Conservation (phyloP, 1,140 invertebrate genomes). For the Hyphantria cunea region DNA sequence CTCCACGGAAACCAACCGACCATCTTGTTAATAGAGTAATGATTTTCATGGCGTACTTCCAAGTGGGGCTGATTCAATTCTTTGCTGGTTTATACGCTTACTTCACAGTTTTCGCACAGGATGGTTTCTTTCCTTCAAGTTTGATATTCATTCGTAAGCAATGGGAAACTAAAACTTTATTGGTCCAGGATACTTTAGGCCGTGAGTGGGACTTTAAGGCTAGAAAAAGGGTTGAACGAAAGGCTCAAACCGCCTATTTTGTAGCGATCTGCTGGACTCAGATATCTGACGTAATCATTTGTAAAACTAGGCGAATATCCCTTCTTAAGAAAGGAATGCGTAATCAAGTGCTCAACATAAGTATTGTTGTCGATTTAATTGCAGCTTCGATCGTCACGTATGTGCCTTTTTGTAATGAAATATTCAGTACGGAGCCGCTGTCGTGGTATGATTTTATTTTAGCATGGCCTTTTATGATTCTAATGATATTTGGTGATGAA, state of each 20-base stretch:
- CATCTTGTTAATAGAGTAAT: conserved; percentile 91
- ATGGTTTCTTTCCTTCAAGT: conserved; percentile 88
- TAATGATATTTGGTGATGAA: conserved; percentile 91
- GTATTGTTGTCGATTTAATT: conserved; percentile 86
- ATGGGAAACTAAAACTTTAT: conserved; percentile 88
- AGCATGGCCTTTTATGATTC: conserved; percentile 87
- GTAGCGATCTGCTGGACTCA: conserved; percentile 91
- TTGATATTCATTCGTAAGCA: conserved; percentile 85
- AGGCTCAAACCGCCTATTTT: conserved; percentile 92
- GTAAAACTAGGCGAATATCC: conserved; percentile 90
- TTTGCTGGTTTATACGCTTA: conserved; percentile 94
- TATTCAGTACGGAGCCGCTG: conserved; percentile 82
- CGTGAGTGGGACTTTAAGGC: conserved; percentile 88
- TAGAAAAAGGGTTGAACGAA: conserved; percentile 88
- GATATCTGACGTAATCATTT: conserved; percentile 91
- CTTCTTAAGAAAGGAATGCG: conserved; percentile 90
- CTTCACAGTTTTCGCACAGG: conserved; percentile 93
- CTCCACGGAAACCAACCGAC: conserved; percentile 89
- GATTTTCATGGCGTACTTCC: conserved; percentile 90
- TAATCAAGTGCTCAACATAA: conserved; percentile 88
- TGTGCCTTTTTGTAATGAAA: conserved; percentile 86
- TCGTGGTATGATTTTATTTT: conserved; percentile 88
- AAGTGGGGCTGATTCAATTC: conserved; percentile 94
- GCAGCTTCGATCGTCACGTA: conserved; percentile 87
- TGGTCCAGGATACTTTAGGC: conserved; percentile 90